phyloP scores from a whole-genome alignment of 2,113 vertebrate species.

The Eptatretus burgeri region DNA sequence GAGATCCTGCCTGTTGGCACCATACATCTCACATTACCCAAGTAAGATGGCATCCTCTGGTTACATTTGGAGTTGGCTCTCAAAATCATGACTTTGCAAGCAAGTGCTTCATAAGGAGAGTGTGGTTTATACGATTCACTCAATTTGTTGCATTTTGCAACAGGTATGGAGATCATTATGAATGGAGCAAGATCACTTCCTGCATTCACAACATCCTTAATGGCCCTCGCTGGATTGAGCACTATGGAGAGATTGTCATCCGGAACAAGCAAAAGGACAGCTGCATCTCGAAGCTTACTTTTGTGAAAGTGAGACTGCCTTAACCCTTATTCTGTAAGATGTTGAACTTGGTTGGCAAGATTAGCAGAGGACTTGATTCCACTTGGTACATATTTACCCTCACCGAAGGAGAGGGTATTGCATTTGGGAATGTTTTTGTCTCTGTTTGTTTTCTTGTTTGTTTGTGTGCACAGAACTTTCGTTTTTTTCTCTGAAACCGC shows the following conservation, averaged over 20 bases:
- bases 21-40: constrained; percentile 59
- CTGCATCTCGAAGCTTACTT: constrained; percentile 59
- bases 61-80: neutral
- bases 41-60: constrained; percentile 21
- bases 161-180: constrained; percentile 54
- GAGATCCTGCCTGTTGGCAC: constrained; percentile 83
- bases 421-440: too few species aligned
- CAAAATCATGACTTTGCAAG: neutral
- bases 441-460: too few species aligned
- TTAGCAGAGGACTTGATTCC: too few species aligned
- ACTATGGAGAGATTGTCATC: constrained; percentile 60
- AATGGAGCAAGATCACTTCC: constrained; percentile 68
- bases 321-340: neutral
- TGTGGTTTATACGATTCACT: too few species aligned
- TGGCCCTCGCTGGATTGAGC: constrained; percentile 52
- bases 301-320: constrained; percentile 33
- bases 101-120: too few species aligned
- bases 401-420: too few species aligned
- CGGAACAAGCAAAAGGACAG: constrained; percentile 27
- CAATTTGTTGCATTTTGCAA: neutral
- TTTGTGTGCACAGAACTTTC: too few species aligned
- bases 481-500: too few species aligned
- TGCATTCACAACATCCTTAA: constrained; percentile 73
- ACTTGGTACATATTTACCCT: too few species aligned
- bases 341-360: neutral